A percentile compares a stretch with the other conserved stretches of the same genome.
These are phyloP conservation scores for Urocyon cinereoargenteus DNA, from an alignment of 2,797 vertebrate genomes.

Conservation along the genomic window DNA sequence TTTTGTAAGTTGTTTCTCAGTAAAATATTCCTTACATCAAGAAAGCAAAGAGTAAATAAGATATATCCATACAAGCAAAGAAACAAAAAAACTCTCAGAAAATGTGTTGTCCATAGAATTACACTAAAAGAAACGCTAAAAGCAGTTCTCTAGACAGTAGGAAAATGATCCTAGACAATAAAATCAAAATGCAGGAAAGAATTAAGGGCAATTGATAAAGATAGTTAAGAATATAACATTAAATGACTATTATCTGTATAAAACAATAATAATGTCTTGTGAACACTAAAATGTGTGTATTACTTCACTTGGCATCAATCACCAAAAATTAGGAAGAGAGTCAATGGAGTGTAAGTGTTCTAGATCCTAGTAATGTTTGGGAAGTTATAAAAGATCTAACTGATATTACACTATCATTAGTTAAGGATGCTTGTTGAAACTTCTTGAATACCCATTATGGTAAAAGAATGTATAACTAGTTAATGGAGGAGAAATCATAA, in stretches of 20 bases:
- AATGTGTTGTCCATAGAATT: neutral
- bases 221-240: neutral
- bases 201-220: neutral
- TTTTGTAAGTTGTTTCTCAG: neutral
- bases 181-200: neutral
- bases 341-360: neutral
- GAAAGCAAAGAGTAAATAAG: neutral
- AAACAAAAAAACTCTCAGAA: neutral
- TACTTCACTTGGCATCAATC: neutral
- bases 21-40: neutral
- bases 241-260: neutral
- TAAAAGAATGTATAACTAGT: neutral
- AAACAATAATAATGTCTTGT: neutral
- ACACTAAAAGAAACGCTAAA: neutral
- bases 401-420: neutral
- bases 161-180: neutral
- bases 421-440: neutral
- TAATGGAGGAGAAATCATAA: neutral
- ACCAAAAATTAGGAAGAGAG: neutral
- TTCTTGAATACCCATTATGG: neutral
- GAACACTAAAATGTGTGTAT: neutral
- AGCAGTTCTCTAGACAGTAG: neutral
- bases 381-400: neutral
- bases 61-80: neutral
- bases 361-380: slow-evolving; percentile 10